Evolutionary conservation across 37 sponge, comb jelly and placozoan genomes (phyloP), one percentile per base, ranked within the genome.

Genomic region (Cliona cf. orientalis): DNA sequence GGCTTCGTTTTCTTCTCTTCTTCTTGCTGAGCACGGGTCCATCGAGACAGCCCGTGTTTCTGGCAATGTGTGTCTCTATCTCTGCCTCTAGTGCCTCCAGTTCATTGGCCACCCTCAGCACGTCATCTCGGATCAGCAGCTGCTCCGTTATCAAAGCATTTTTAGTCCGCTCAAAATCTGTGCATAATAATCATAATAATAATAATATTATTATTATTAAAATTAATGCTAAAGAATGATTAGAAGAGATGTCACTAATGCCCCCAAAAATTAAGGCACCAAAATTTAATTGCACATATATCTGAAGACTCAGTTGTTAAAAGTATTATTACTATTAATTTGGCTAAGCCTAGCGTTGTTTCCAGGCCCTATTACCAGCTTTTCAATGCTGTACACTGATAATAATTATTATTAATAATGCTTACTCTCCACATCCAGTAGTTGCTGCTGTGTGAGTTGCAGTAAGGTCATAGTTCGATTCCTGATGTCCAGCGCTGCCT

Each of bases 21-120:
- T 34, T 80, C 60, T 70, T 80, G 7, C 21, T 0, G 7, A 59
- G 58, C 22, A 0, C 31, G 21, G 43, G 9, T 6, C 42, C 5
- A 23, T 80, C 71, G 42, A 78, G 73, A 40, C 86, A 86, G 42
- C 14, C 74, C 1, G 86, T 87, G 55, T 88, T 88, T 4, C 76
- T 59, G 49, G 64, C 55, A 23, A 74, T 77, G 35, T 63, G 33
- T 9, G 5, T 34, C 49, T 34, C 38, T 19, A 89, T 78, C 0
- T 69, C 53, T 2, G 1, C 19, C 21, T 76, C 37, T 26, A 89
- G 53, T 42, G 22, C 26, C 29, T 89, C 84, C 32, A 89, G 40
- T n/a, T 83, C 69, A 56, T 55, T 79, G 34, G 65, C 60, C 21
- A 89, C 71, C 29, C 83, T 38, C 19, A 38, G 35, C 12, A 89